phyloP scores from a whole-genome alignment of 2,113 vertebrate genomes.

The Pelmatolapia mariae region DNA sequence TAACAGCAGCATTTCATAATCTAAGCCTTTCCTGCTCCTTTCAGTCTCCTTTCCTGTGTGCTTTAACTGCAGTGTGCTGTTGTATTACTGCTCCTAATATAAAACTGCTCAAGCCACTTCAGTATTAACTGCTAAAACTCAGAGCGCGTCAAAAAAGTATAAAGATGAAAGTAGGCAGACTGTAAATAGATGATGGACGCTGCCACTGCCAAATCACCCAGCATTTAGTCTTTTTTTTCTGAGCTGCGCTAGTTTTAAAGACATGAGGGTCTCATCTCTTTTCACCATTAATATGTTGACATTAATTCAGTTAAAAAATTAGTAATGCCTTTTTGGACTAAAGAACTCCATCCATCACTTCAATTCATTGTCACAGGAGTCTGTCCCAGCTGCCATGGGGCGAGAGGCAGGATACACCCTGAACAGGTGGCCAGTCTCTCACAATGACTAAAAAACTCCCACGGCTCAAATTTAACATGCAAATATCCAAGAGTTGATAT shows the following conservation, averaged over 20 bases:
- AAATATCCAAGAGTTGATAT: not conserved
- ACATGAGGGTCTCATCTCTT: not conserved
- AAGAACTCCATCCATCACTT: not conserved
- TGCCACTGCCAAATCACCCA: not conserved
- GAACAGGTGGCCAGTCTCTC: not conserved
- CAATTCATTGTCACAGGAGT: not conserved
- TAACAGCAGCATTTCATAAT: slow-evolving; percentile 36
- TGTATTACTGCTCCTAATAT: not conserved
- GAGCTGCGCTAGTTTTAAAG: not conserved
- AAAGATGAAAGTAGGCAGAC: not conserved
- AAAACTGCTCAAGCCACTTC: not conserved
- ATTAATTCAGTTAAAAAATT: not conserved
- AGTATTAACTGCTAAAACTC: not conserved
- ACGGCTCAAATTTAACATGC: not conserved
- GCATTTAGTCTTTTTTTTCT: not conserved
- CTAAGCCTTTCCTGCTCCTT: slow-evolving; percentile 38
- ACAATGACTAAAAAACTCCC: not conserved
- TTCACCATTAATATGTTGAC: not conserved
- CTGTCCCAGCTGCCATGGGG: not conserved
- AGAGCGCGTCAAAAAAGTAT: not conserved
- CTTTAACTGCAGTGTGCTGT: slow-evolving; percentile 16
- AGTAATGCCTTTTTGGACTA: not conserved
- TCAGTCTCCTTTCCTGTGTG: slow-evolving; percentile 19
- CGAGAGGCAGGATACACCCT: not conserved
- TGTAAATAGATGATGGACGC: not conserved